phyloP scores from a whole-genome alignment of 2,888 invertebrate genomes.

The Eupithecia insigniata region DNA sequence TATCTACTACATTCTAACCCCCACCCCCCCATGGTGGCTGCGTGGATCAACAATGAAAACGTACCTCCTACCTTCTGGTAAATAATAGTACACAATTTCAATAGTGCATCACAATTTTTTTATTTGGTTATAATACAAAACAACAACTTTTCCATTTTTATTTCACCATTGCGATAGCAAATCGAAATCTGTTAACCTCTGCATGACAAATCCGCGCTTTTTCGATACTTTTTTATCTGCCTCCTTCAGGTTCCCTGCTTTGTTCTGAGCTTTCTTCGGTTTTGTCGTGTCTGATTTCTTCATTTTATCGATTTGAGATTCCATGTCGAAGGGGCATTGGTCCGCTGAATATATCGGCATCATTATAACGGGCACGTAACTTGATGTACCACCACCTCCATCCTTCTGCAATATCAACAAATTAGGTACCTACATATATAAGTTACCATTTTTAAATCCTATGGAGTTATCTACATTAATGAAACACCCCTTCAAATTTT shows the following conservation, averaged over 20 bases:
- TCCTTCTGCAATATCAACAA: slow-evolving; percentile 48
- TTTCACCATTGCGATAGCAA: slow-evolving; percentile 72
- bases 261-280: slow-evolving; percentile 50
- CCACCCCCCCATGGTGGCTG: no score
- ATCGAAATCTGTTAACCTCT: slow-evolving; percentile 74
- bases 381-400: slow-evolving; percentile 48
- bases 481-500: no score
- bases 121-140: not conserved
- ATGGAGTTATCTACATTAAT: no score
- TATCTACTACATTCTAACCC: no score
- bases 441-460: no score
- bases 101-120: not conserved
- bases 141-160: not conserved
- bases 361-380: slow-evolving; percentile 74
- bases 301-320: slow-evolving; percentile 66
- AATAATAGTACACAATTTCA: not conserved
- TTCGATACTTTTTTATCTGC: slow-evolving; percentile 61
- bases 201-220: slow-evolving; percentile 68
- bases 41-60: no score
- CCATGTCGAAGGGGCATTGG: slow-evolving; percentile 73
- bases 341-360: slow-evolving; percentile 74
- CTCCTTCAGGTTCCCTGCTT: slow-evolving; percentile 46
- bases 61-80: no score
- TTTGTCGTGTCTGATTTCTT: slow-evolving; percentile 57
- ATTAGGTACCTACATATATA: not conserved